Evolutionary conservation across 2,888 invertebrate species (phyloP), one percentile per base, ranked within the genome.

Genomic region (Nomada lathburiana): DNA sequence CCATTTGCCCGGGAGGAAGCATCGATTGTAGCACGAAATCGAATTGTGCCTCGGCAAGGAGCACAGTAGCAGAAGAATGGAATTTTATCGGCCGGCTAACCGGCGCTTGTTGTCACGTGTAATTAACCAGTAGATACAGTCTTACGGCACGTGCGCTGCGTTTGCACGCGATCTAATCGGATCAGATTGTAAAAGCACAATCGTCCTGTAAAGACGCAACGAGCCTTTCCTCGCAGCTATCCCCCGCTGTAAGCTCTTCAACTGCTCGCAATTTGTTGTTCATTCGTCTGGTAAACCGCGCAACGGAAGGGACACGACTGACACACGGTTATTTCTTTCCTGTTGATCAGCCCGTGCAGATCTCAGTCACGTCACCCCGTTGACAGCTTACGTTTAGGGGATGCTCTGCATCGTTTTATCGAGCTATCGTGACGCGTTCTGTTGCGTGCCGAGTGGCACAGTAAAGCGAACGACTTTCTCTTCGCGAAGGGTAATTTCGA

Each of bases 91-190:
- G 62, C 42, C 5, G 10, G 62, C 44, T 63, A 57, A 60, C 36
- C 52, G 60, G 42, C 23, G 57, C 26, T 57, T 55, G 74, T 74
- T 75, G 83, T 68, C 83, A 72, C 81, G 63, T 81, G 81, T 83
- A 77, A 83, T 83, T 83, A 83, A 78, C 74, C 44, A 52, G 74
- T 81, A 76, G 73, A 73, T 36, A 44, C 62, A 29, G 69, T 68
- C 47, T 64, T 57, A 64, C 20, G 65, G 69, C 71, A 57, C 68
- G 73, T 64, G 76, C 53, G 59, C 44, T 65, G 68, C 80, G 78
- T 83, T 81, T 68, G 76, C 83, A 85, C 80, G 83, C 86, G 81
- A 86, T 85, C 67, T 65, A 84, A 82, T 86, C 84, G 69, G 76
- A 84, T 82, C 82, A 67, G 78, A 86, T 84, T 80, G 69, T 65